These are phyloP conservation scores for Empidonax alnorum DNA, from an alignment of 2,113 vertebrate genomes.

Conservation along the genomic window DNA sequence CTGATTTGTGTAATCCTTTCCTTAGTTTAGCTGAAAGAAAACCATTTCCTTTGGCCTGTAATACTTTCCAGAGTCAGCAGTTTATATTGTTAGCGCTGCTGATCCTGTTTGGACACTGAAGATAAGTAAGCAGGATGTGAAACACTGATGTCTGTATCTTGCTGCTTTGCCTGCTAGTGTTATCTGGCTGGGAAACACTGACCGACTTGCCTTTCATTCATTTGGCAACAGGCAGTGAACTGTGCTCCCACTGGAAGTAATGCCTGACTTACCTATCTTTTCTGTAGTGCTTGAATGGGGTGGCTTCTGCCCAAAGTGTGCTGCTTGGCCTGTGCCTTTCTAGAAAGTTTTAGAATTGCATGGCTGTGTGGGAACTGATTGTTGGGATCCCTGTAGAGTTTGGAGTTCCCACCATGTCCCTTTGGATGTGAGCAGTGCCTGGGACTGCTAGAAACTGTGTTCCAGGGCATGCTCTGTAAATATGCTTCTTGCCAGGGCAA, in stretches of 20 bases:
- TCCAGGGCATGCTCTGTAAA: neutral
- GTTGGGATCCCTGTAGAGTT: neutral
- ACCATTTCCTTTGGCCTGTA: slow-evolving; percentile 53
- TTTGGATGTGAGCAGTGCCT: neutral
- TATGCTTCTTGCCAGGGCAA: neutral
- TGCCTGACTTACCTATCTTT: neutral
- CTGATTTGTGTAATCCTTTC: slow-evolving; percentile 25
- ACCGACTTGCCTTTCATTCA: neutral
- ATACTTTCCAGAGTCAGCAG: slow-evolving; percentile 57
- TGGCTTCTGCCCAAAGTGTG: neutral
- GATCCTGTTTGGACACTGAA: slow-evolving; percentile 50
- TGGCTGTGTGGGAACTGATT: neutral
- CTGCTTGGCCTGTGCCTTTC: neutral
- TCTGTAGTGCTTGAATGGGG: neutral
- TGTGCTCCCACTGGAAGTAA: neutral
- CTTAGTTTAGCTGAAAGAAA: slow-evolving; percentile 40
- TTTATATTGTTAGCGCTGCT: slow-evolving; percentile 56
- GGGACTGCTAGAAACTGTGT: neutral
- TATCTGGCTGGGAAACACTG: neutral
- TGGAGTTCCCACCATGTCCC: neutral
- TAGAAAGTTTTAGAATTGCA: neutral
- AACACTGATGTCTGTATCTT: neutral
- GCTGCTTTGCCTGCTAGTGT: neutral
- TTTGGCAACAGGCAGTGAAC: neutral
- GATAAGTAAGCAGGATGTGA: slow-evolving; percentile 40